Base-by-base conservation (phyloP, 2,113 vertebrate genomes). In the Prietella phreatophila region DNA sequence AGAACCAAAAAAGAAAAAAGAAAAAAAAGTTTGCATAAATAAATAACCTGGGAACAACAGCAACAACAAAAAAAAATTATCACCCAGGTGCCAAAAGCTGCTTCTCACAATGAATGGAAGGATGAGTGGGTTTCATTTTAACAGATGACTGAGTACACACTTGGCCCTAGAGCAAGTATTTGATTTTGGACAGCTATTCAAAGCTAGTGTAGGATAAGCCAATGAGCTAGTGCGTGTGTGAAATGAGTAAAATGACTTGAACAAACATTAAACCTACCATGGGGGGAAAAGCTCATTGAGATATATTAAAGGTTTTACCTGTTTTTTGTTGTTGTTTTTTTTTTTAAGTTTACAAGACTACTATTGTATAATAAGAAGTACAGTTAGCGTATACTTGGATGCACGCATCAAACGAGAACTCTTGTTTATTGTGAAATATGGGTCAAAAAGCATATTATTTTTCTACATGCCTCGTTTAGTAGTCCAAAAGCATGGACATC, bases 41-140 rank as follows among this genome's bases (percentile, higher is more conserved):
- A 83, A 83, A 87, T 87, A 55, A 55, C 2, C 19, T 0, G n/a
- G 58, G 20, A 58, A 33, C 56, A 33, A 85, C 39, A 50, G 56
- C 25, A 58, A 58, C 61, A 58, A 78, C 4, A 33, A 47, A 47
- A 81, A 58, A 80, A 55, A 60, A 60, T 81, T 22, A 73, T 69
- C 58, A 80, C 33, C 76, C 56, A 55, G 19, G 20, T 58, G 67
- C 76, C 60, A 87, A 63, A 36, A 67, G 85, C 27, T 61, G 60
- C 60, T 85, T 75, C 71, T 90, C 50, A 82, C 75, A 83, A 69
- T 67, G 67, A 86, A 88, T 60, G 33, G 27, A 83, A 61, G 17
- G 69, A 60, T 78, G 71, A 65, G 55, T 39, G 60, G 36, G 47
- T 85, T 83, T 90, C 53, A 78, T 65, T 53, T 42, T 84, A 82